A percentile compares a stretch with the other conserved stretches of the same genome.
phyloP scores from a whole-genome alignment of 92 coral and sea anemone species.

The Heliopora coerulea region DNA sequence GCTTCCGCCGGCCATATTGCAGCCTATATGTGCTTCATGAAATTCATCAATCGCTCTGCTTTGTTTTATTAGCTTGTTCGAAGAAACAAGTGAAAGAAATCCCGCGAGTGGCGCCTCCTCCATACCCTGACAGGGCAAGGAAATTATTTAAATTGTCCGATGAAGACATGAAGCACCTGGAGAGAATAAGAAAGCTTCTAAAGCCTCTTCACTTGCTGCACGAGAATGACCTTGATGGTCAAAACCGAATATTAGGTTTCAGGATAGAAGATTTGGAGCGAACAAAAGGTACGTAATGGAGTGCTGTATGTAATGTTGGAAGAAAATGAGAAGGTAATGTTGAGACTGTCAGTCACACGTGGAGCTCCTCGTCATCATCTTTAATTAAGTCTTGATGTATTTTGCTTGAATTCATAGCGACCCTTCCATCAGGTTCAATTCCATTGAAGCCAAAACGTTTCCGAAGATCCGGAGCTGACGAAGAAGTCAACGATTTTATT shows the following conservation, averaged over 20 bases:
- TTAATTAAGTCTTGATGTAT: no score
- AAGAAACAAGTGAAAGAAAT: constrained; percentile 23
- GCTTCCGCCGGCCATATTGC: no score
- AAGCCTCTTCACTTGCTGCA: constrained; percentile 7
- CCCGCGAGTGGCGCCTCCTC: constrained; percentile 28
- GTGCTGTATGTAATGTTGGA: no score
- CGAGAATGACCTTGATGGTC: constrained; percentile 16
- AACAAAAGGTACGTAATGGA: background rate
- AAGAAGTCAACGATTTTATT: no score
- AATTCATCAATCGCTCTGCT: background rate
- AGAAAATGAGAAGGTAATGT: no score
- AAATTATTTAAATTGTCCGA: constrained; percentile 1
- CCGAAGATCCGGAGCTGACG: no score
- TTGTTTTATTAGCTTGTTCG: constrained; percentile 4
- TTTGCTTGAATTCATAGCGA: no score
- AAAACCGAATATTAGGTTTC: constrained; percentile 29
- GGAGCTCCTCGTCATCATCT: no score
- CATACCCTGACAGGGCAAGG: constrained; percentile 29
- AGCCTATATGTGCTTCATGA: no score
- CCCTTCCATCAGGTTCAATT: no score
- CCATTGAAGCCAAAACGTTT: no score
- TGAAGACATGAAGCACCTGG: constrained; percentile 3
- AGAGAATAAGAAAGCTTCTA: constrained; percentile 9
- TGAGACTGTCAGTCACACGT: no score
- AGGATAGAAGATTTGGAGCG: constrained; percentile 17